These are phyloP conservation scores for Drosophila littoralis DNA, from an alignment of 1,140 invertebrate genomes.

Conservation along the genomic window DNA sequence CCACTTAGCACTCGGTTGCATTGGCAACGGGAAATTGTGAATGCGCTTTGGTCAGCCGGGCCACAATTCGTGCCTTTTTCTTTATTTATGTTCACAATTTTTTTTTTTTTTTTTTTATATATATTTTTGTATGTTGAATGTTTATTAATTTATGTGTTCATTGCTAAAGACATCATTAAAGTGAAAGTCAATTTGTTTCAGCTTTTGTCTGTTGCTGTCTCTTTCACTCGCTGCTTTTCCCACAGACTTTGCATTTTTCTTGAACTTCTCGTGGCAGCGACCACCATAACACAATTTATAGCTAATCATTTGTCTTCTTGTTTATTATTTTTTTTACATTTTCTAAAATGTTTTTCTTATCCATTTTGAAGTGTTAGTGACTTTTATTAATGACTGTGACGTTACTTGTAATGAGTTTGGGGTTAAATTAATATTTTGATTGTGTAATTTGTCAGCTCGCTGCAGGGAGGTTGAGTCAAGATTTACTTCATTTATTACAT, in stretches of 20 bases:
- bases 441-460: slow-evolving; percentile 30
- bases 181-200: slow-evolving; percentile 75
- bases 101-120: slow-evolving; percentile 34
- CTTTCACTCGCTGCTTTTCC: slow-evolving; percentile 23
- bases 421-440: slow-evolving; percentile 63
- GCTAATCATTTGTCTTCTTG: slow-evolving; percentile 60
- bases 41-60: slow-evolving; percentile 19
- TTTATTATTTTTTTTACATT: slow-evolving; percentile 17
- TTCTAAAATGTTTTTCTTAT: slow-evolving; percentile 21
- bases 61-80: slow-evolving; percentile 21
- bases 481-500: background rate
- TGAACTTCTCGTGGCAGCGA: slow-evolving; percentile 5
- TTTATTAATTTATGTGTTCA: slow-evolving; percentile 73
- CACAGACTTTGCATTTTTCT: slow-evolving; percentile 50
- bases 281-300: slow-evolving; percentile 52
- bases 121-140: slow-evolving; percentile 11
- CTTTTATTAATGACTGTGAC: slow-evolving; percentile 63
- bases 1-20: slow-evolving; percentile 33
- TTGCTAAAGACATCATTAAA: slow-evolving; percentile 76
- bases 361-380: slow-evolving; percentile 33
- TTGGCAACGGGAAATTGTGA: slow-evolving; percentile 22
- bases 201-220: slow-evolving; percentile 22
- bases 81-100: slow-evolving; percentile 21
- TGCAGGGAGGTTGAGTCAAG: background rate
- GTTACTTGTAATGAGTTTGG: slow-evolving; percentile 28